Base-by-base conservation (phyloP, 2,888 invertebrate genomes). In the Amphipyra tragopoginis region DNA sequence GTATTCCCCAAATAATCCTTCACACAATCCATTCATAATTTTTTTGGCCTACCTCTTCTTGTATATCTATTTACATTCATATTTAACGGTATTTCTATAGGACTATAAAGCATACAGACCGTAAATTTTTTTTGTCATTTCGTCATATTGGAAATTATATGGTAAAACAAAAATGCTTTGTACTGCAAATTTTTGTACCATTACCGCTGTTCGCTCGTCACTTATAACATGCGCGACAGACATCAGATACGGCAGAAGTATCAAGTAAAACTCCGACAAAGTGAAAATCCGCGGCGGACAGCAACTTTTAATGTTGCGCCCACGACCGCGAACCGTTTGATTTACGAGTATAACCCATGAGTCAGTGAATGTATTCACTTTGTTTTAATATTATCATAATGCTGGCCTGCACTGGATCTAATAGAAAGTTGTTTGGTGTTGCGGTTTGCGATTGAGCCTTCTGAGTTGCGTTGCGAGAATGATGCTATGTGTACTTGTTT, bases 221-320 rank as follows among this genome's bases (percentile, higher is more conserved):
- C 72, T 69, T 44, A 8, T 69, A 6, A 11, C 53, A 64, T 53
- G 26, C 59, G 52, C 48, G 65, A 60, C 70, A 77, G 58, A 66
- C 81, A 84, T 88, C 86, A 84, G 87, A 88, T 87, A 88, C 74
- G 80, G 71, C 58, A 55, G 71, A 21, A 80, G 75, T 74, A 72
- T 82, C 82, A 74, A 81, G 82, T 86, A 86, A 88, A 90, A 89
- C 81, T 84, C 83, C 83, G 80, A 86, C 89, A 90, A 90, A 91
- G 89, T 91, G 90, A 89, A 90, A 89, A 90, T 88, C 87, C 82
- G 86, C 79, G 75, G 81, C 73, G 71, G 74, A 71, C 77, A 69
- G 69, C 68, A 79, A 84, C 83, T 85, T 87, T 83, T 86, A 85
- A 86, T 85, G 85, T 84, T 72, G 69, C 73, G 75, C 67, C 78